phyloP scores from a whole-genome alignment of 2,888 invertebrate species.

The Sesia apiformis region DNA sequence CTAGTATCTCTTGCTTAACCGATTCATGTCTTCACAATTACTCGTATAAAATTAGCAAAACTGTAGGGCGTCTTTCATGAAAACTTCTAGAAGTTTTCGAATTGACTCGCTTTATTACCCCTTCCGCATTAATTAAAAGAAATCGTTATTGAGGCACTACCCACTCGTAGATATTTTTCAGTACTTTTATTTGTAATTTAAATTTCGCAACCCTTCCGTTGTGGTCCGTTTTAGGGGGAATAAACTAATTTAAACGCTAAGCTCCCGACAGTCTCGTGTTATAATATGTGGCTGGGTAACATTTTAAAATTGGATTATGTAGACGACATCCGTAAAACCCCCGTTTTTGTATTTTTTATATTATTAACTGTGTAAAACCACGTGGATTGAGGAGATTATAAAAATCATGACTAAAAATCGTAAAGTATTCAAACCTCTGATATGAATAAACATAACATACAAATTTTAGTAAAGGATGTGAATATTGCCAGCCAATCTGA shows the following conservation, averaged over 20 bases:
- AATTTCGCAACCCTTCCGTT: constrained; percentile 69
- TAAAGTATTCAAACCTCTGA: too few relatives aligned
- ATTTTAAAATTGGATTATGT: constrained; percentile 60
- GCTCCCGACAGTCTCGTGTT: constrained; percentile 62
- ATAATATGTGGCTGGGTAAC: constrained; percentile 58
- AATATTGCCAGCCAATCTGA: constrained; percentile 65
- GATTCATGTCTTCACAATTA: too few relatives aligned
- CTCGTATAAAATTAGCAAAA: too few relatives aligned
- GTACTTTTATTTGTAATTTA: constrained; percentile 75
- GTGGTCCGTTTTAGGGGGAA: constrained; percentile 62
- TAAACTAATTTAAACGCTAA: constrained; percentile 74
- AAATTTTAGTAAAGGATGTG: constrained; percentile 32
- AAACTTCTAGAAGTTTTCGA: constrained; percentile 28
- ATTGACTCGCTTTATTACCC: constrained; percentile 69
- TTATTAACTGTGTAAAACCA: too few relatives aligned
- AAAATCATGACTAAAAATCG: too few relatives aligned
- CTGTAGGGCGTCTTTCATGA: too few relatives aligned
- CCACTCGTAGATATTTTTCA: constrained; percentile 71
- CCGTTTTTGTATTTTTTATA: too few relatives aligned
- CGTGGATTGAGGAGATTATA: too few relatives aligned
- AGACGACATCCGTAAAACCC: background rate
- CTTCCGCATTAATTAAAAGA: constrained; percentile 70
- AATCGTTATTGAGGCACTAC: constrained; percentile 70
- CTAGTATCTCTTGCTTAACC: too few relatives aligned
- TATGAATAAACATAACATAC: background rate